Evolutionary conservation across 1,140 invertebrate species (phyloP), one percentile per base, ranked within the genome.

Genomic region (Babylonia areolata): DNA sequence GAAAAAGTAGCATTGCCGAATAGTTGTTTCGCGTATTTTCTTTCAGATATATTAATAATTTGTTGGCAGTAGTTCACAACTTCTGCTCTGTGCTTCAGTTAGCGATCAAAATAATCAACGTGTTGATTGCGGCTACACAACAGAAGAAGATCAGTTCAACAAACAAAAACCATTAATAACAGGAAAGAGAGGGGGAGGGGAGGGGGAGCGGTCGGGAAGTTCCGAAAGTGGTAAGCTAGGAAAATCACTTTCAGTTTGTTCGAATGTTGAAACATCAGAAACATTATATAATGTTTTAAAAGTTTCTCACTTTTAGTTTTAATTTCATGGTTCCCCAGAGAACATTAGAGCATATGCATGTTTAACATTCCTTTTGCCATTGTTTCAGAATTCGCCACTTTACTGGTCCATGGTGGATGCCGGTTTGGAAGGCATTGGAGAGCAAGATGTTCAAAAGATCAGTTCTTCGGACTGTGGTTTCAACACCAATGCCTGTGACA

Each of bases 321-420:
- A 23, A 69, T 69, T 69, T n/a, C n/a, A 31, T 31, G 31, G 23
- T 31, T 9, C 28, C 64, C 6, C 6, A 28, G 28, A 28, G 23
- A 12, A n/a, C 6, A 69, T 28, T 28, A n/a, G 23, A n/a, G 64
- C 23, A 12, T 54, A 12, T 54, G 11, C 51, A 54, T 23, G 11
- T 54, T 12, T 23, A 54, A 9, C 51, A 54, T 12, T 11, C 11
- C 51, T 54, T 54, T 20, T 23, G 15, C 23, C n/a, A 23, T 69
- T 69, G 23, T 73, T 35, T 73, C 33, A 82, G 81, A 82, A 82
- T n/a, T 69, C 54, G 28, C 81, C 81, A 35, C 20, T 82, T 31
- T 82, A 82, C 51, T 58, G 64, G 81, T 82, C 81, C 12, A 82
- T 82, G 81, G 81, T 82, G 51, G 31, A 82, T 20, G 81, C 81